These are phyloP conservation scores for Lamellibrachia luymesi DNA, from an alignment of 1,140 invertebrate genomes.

Conservation along the genomic window DNA sequence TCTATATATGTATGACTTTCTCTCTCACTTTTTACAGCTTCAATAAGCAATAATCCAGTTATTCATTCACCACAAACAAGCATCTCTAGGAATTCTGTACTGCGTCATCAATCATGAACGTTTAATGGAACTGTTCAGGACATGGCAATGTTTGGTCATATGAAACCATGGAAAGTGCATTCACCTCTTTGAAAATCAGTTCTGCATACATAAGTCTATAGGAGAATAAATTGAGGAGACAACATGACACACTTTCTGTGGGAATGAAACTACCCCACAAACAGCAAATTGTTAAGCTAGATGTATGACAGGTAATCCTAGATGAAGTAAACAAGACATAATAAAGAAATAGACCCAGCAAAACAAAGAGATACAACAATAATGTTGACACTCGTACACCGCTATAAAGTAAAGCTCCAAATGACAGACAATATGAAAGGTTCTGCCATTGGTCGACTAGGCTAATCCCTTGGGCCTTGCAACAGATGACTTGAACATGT, in stretches of 20 bases:
- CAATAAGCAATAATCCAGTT: background rate
- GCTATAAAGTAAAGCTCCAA: background rate
- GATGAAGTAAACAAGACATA: background rate
- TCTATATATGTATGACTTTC: too few species aligned
- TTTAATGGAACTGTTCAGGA: background rate
- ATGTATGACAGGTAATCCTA: background rate
- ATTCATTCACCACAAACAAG: background rate
- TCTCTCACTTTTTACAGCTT: too few species aligned
- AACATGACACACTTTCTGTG: background rate
- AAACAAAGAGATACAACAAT: background rate
- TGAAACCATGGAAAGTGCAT: background rate
- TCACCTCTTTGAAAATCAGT: background rate
- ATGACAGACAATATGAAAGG: background rate
- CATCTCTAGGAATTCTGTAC: background rate
- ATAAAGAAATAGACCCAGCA: background rate
- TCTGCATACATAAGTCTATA: background rate
- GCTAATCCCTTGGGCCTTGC: background rate
- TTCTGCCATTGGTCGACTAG: background rate
- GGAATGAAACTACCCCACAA: background rate
- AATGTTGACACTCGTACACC: background rate
- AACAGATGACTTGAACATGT: background rate
- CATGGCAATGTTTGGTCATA: background rate
- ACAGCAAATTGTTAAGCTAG: background rate
- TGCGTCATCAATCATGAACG: background rate
- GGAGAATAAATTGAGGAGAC: background rate